Evolutionary conservation across 2,113 vertebrate genomes (phyloP).

Genomic region (Malurus melanocephalus): DNA sequence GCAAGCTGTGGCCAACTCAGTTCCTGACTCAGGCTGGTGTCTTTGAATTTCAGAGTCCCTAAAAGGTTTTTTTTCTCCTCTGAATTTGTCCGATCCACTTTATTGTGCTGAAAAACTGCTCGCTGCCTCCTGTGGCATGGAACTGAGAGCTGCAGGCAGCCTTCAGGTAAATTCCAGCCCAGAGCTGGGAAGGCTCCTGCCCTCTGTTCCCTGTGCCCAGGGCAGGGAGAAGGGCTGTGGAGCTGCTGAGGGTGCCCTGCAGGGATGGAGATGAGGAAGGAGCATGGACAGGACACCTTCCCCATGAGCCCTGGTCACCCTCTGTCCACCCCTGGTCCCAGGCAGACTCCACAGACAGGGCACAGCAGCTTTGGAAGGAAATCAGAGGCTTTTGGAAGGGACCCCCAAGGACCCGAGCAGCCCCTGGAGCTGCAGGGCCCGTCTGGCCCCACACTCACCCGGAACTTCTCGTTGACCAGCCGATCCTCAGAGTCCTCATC

Average conservation of each 20-base stretch:
- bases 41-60: background rate
- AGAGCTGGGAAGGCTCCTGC: background rate
- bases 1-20: background rate
- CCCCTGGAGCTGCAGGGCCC: too few relatives aligned
- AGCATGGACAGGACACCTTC: background rate
- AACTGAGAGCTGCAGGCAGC: background rate
- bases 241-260: background rate
- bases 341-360: background rate
- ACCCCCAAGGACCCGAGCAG: background rate
- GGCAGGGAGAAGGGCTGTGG: background rate
- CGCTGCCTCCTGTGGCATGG: background rate
- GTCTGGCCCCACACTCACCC: too few relatives aligned
- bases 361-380: background rate
- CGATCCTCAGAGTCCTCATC: conserved; percentile 93
- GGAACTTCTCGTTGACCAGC: conserved; percentile 92
- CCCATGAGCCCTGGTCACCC: background rate
- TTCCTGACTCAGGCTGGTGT: background rate
- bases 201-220: background rate
- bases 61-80: background rate
- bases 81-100: background rate
- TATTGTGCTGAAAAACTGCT: background rate
- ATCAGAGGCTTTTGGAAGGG: background rate
- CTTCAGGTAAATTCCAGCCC: background rate
- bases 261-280: background rate
- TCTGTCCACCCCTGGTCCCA: background rate